Evolutionary conservation across 2,113 vertebrate species (phyloP), one percentile per base, ranked within the genome.

Genomic region (Peromyscus californicus): DNA sequence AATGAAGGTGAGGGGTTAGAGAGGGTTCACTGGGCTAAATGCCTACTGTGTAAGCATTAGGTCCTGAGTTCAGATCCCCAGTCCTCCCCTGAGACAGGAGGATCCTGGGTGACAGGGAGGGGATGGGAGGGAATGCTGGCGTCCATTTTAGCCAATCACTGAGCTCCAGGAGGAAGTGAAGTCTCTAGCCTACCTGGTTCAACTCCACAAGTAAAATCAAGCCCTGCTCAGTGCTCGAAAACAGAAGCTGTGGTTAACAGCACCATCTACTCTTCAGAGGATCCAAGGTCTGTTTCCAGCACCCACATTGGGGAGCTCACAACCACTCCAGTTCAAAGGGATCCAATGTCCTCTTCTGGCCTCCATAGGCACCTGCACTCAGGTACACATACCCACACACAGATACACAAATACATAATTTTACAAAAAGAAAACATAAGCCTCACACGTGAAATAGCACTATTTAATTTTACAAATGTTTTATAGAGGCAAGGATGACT

Each of bases 191-290:
- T 26, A 4, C 31, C 31, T 70, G 69, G 36, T 16, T 90, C 54
- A 75, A 74, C 51, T 92, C 87, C 57, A 11, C 15, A 92, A 75
- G 39, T 48, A 93, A 90, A 95, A 39, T 11, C 61, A 91, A 82
- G 22, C 4, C 57, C 57, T 69, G n/a, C 11, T 79, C 39, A 36
- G 31, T 74, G 59, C 59, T 79, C 26, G 12, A 86, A 96, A 94
- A 97, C 11, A 63, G 2, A 83, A 91, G 15, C 29, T 29, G 57
- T 39, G 54, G 54, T 24, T 61, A 42, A 63, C 36, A 83, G n/a
- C 22, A 39, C 82, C 26, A 42, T 3, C 13, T 42, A 24, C 82
- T 63, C 82, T 42, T 19, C 59, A 84, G 59, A 63, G 57, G 57
- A 84, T 31, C n/a, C 13, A 29, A 22, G 24, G 29, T 95, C 59